Evolutionary conservation across 2,113 vertebrate species (phyloP).

Genomic region (Gallinago jamesoni): DNA sequence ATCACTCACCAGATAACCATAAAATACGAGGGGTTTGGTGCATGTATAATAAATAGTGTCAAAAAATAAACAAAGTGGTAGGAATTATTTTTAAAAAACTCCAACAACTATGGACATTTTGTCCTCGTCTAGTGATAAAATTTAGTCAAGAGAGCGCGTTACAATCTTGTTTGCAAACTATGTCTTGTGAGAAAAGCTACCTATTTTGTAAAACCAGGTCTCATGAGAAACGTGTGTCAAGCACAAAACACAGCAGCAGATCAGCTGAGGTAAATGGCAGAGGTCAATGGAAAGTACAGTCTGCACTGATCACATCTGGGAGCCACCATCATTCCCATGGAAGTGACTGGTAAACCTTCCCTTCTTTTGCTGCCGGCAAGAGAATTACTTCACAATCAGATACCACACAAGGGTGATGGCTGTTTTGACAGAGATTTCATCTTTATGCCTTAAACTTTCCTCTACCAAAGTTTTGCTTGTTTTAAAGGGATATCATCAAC

Average conservation of each 20-base stretch:
- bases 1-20: not conserved
- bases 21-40: not conserved
- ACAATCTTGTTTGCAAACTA: not conserved
- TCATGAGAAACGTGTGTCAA: conserved; percentile 2
- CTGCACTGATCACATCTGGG: not conserved
- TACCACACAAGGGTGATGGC: not conserved
- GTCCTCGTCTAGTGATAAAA: not conserved
- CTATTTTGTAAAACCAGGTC: not conserved
- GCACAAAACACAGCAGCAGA: conserved; percentile 11
- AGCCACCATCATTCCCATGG: not conserved
- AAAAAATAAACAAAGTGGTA: not conserved
- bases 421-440: not conserved
- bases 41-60: not conserved
- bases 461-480: not conserved
- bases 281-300: not conserved
- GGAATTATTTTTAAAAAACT: not conserved
- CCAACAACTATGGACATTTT: not conserved
- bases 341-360: not conserved
- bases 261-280: not conserved
- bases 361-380: not conserved
- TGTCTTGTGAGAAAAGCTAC: not conserved
- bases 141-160: not conserved
- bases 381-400: not conserved
- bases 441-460: not conserved
- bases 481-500: not conserved